phyloP scores from a whole-genome alignment of 2,888 invertebrate species.

The Yponomeuta malinellus region DNA sequence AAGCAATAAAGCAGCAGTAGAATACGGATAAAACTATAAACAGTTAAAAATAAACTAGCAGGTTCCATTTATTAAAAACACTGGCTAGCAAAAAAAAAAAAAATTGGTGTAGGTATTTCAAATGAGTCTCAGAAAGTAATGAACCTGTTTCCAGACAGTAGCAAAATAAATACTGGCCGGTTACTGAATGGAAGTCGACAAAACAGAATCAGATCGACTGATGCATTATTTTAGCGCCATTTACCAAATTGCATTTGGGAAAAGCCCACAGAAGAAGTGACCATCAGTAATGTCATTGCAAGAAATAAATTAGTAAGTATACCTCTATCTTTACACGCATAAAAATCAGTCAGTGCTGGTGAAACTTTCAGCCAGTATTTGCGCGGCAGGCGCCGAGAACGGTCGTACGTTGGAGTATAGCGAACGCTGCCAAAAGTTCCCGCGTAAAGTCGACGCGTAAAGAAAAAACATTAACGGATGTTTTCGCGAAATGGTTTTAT shows the following conservation, averaged over 20 bases:
- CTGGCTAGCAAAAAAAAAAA: too few relatives aligned
- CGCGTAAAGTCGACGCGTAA: constrained; percentile 38
- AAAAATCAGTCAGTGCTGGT: constrained; percentile 15
- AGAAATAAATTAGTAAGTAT: background rate
- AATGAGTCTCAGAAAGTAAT: too few relatives aligned
- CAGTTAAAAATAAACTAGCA: too few relatives aligned
- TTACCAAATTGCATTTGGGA: background rate
- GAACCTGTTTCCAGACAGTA: too few relatives aligned
- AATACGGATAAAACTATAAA: too few relatives aligned
- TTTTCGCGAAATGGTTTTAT: constrained; percentile 24
- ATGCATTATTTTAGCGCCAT: background rate
- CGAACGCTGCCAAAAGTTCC: constrained; percentile 40
- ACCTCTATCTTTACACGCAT: background rate
- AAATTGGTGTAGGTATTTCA: too few relatives aligned
- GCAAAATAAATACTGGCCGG: background rate
- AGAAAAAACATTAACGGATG: constrained; percentile 14
- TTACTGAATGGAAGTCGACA: background rate
- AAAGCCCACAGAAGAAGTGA: background rate
- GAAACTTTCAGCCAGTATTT: constrained; percentile 45
- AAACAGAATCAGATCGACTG: background rate
- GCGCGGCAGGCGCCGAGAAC: constrained; percentile 44
- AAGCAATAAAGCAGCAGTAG: too few relatives aligned
- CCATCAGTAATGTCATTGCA: background rate
- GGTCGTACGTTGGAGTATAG: constrained; percentile 28
- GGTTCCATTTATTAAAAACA: too few relatives aligned